These are phyloP conservation scores for Lordiphosa stackelbergi DNA, from an alignment of 1,140 invertebrate genomes.

Conservation along the genomic window DNA sequence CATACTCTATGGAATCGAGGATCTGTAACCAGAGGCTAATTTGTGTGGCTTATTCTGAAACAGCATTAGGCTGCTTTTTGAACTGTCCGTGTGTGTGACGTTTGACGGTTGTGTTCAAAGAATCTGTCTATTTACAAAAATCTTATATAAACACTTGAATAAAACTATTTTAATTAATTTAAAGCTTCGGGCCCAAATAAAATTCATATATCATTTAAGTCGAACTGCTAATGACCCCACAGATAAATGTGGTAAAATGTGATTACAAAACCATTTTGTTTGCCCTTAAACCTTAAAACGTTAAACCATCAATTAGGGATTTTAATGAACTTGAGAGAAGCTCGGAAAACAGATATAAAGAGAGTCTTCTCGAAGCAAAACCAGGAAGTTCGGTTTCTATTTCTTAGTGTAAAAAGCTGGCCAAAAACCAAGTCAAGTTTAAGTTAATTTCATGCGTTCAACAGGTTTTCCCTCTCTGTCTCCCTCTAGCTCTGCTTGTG, in stretches of 20 bases:
- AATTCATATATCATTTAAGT: conserved; percentile 43
- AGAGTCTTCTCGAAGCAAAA: conserved; percentile 11
- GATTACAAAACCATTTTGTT: conserved; percentile 10
- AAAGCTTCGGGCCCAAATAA: conserved; percentile 31
- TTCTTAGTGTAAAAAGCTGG: conserved; percentile 7
- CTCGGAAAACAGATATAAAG: conserved; percentile 2
- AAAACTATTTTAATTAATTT: background rate
- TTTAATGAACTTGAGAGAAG: conserved; percentile 39
- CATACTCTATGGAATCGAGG: no score
- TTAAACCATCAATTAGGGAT: conserved; percentile 54
- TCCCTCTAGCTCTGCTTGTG: conserved; percentile 17
- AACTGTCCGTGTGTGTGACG: no score
- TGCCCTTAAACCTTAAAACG: conserved; percentile 22
- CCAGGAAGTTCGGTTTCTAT: conserved; percentile 36
- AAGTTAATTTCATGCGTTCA: conserved; percentile 69
- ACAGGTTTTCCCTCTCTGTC: conserved; percentile 40
- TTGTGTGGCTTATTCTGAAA: no score
- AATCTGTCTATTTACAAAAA: no score
- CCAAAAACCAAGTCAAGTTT: conserved; percentile 42
- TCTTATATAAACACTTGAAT: no score
- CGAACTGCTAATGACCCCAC: conserved; percentile 37
- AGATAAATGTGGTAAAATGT: background rate
- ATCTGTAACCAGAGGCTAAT: no score
- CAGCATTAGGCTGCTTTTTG: no score
- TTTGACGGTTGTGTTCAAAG: no score